A percentile compares a stretch with the other conserved stretches of the same genome.
These are phyloP conservation scores for Eonycteris spelaea DNA, from an alignment of 2,113 vertebrate genomes.

Conservation along the genomic window DNA sequence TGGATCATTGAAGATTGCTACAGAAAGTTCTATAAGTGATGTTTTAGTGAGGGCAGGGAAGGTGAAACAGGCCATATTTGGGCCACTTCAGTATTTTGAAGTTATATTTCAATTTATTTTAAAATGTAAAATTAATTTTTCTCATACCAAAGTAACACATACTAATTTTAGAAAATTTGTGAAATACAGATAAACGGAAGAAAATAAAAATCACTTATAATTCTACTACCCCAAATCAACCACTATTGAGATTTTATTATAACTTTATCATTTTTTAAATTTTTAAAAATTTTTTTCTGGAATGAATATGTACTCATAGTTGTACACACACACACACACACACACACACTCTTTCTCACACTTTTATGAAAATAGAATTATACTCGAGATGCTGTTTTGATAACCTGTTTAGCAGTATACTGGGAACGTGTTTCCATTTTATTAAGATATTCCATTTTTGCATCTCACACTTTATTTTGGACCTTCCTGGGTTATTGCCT, in stretches of 20 bases:
- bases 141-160: neutral
- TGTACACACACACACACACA: neutral
- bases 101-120: neutral
- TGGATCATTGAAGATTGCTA: neutral
- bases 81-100: neutral
- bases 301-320: neutral
- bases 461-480: neutral
- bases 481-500: neutral
- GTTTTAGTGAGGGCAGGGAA: neutral
- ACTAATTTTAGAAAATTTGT: conserved; percentile 8
- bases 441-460: neutral
- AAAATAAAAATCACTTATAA: neutral
- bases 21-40: neutral
- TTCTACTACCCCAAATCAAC: neutral
- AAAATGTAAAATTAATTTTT: neutral
- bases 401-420: neutral
- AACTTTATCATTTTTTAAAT: neutral
- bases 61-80: neutral
- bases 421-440: neutral
- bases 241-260: neutral
- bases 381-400: neutral
- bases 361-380: neutral
- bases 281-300: neutral
- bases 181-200: neutral
- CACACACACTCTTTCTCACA: neutral